Conservation (phyloP, 2,113 vertebrate species). For the Tonatia bakeri region DNA sequence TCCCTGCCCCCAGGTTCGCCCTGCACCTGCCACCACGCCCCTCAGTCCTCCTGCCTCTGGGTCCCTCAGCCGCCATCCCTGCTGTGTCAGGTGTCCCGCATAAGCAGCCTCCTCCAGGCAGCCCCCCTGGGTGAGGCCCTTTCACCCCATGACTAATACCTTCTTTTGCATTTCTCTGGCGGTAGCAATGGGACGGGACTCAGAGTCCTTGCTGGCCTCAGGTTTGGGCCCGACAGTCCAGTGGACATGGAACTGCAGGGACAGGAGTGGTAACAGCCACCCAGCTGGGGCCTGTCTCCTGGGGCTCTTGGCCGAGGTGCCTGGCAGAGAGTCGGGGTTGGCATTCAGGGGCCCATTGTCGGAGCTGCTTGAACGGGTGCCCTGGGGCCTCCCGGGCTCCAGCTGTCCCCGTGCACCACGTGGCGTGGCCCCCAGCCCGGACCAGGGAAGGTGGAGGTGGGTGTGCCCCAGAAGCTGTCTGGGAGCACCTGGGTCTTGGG, state of each 20-base stretch:
- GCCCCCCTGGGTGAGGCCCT: background rate
- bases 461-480: accelerated
- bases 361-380: accelerated
- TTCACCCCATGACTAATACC: accelerated
- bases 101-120: background rate
- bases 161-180: background rate
- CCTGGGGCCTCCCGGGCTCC: background rate
- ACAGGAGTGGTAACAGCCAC: background rate
- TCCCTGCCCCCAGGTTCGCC: accelerated
- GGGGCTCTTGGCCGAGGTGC: background rate
- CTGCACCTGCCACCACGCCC: background rate
- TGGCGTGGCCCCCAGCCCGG: background rate
- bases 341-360: accelerated
- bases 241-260: background rate
- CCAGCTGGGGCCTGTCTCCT: background rate
- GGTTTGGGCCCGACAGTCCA: accelerated
- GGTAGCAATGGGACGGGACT: accelerated
- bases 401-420: background rate
- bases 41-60: background rate
- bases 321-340: background rate
- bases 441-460: background rate
- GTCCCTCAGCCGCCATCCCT: background rate
- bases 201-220: accelerated
- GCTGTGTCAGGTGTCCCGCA: accelerated
- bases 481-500: background rate